These are phyloP conservation scores for Botia almorhae DNA, from an alignment of 2,797 vertebrate species.

Conservation along the genomic window DNA sequence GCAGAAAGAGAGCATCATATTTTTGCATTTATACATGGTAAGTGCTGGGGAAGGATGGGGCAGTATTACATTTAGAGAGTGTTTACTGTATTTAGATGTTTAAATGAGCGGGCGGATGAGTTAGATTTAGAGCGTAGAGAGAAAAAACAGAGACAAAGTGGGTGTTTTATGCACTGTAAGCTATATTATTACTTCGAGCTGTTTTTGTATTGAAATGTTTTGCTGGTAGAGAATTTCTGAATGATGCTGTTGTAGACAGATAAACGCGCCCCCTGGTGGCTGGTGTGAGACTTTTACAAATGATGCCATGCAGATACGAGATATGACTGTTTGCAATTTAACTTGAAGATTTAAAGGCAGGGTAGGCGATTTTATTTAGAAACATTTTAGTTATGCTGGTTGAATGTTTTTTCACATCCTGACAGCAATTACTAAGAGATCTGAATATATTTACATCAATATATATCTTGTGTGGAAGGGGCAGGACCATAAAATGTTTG, in stretches of 20 bases:
- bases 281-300: slow-evolving; percentile 50
- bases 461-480: no score
- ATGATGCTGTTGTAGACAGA: background rate
- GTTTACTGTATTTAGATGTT: slow-evolving; percentile 58
- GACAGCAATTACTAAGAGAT: no score
- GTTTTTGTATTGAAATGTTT: slow-evolving; percentile 13
- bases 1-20: slow-evolving; percentile 69
- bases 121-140: background rate
- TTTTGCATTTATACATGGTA: slow-evolving; percentile 73
- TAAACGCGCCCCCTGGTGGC: slow-evolving; percentile 51
- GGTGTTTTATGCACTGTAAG: slow-evolving; percentile 50
- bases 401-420: no score
- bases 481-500: no score
- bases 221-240: background rate
- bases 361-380: no score
- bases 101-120: background rate
- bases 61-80: slow-evolving; percentile 50
- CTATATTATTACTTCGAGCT: slow-evolving; percentile 25
- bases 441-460: no score
- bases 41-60: slow-evolving; percentile 54
- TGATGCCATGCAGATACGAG: slow-evolving; percentile 54
- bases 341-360: background rate
- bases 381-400: no score
- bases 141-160: slow-evolving; percentile 17
- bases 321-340: background rate